A percentile compares a stretch with the other conserved stretches of the same genome.
These are phyloP conservation scores for Hypsopygia costalis DNA, from an alignment of 2,888 invertebrate genomes.

Conservation along the genomic window DNA sequence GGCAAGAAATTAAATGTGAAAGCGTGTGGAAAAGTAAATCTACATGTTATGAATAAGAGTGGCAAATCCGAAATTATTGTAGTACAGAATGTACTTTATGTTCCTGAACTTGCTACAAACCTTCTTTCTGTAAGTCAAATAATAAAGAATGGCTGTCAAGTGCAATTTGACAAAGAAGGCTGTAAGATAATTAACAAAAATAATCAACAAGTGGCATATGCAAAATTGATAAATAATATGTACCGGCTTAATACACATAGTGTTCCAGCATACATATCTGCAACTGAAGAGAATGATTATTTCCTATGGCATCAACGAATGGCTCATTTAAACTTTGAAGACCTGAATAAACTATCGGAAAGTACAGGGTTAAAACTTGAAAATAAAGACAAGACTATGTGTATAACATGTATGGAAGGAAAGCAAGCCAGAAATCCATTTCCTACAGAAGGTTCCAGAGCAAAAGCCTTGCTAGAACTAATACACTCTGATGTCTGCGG, in stretches of 20 bases:
- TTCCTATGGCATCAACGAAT: constrained; percentile 19
- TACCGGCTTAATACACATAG: background rate
- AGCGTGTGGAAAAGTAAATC: too few relatives aligned
- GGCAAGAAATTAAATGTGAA: too few relatives aligned
- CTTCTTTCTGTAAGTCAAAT: constrained; percentile 17
- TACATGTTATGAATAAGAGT: too few relatives aligned
- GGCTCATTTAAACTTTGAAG: constrained; percentile 17
- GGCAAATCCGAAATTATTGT: too few relatives aligned
- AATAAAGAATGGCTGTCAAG: constrained; percentile 12
- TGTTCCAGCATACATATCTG: constrained; percentile 12
- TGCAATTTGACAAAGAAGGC: constrained; percentile 12
- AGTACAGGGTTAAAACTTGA: constrained; percentile 6
- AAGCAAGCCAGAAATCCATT: constrained; percentile 16
- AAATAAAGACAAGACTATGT: constrained; percentile 4
- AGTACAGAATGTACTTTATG: constrained; percentile 14
- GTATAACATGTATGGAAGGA: constrained; percentile 14
- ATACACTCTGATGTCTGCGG: constrained; percentile 18
- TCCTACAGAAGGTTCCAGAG: constrained; percentile 13
- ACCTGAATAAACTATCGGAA: constrained; percentile 11
- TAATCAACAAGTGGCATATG: constrained; percentile 11
- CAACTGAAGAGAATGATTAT: constrained; percentile 12
- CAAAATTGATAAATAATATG: constrained; percentile 11
- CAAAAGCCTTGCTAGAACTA: constrained; percentile 13
- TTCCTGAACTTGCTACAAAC: constrained; percentile 13
- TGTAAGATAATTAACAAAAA: constrained; percentile 11